Conservation (phyloP, 2,113 vertebrate species). For the Oreochromis spilurus region DNA sequence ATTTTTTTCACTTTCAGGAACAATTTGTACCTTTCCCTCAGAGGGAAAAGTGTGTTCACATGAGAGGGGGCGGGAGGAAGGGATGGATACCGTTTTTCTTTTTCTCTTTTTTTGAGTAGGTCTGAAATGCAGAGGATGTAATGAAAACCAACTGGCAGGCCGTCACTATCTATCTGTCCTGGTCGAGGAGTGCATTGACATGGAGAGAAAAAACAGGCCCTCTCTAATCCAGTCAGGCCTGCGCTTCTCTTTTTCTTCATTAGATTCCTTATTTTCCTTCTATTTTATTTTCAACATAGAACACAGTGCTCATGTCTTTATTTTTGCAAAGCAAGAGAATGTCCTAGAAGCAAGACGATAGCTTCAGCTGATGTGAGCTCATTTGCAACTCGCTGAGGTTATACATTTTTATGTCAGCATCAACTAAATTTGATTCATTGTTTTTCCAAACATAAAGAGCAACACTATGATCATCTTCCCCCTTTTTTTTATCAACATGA, state of each 20-base stretch:
- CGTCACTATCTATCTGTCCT: slow-evolving; percentile 73
- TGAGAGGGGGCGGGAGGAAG: slow-evolving; percentile 16
- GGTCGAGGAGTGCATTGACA: slow-evolving; percentile 47
- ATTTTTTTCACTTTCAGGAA: slow-evolving; percentile 63
- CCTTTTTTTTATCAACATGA: neutral
- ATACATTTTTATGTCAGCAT: neutral
- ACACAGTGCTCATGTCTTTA: slow-evolving; percentile 13
- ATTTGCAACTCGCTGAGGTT: neutral
- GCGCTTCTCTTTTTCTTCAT: slow-evolving; percentile 18
- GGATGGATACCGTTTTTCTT: slow-evolving; percentile 10
- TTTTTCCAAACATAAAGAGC: neutral
- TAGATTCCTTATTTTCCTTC: neutral
- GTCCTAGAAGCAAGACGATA: neutral
- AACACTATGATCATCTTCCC: neutral
- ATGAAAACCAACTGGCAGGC: slow-evolving; percentile 77
- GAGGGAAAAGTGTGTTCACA: slow-evolving; percentile 46
- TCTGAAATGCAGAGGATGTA: slow-evolving; percentile 53
- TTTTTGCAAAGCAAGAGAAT: neutral
- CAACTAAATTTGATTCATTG: neutral
- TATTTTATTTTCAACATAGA: slow-evolving; percentile 31
- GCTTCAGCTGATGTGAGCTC: neutral
- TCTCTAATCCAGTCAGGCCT: slow-evolving; percentile 50
- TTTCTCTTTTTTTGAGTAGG: slow-evolving; percentile 10
- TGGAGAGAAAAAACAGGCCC: slow-evolving; percentile 62
- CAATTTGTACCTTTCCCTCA: slow-evolving; percentile 69